Evolutionary conservation across 2,888 invertebrate genomes (phyloP), one percentile per base, ranked within the genome.

Genomic region (Hetaerina titia): DNA sequence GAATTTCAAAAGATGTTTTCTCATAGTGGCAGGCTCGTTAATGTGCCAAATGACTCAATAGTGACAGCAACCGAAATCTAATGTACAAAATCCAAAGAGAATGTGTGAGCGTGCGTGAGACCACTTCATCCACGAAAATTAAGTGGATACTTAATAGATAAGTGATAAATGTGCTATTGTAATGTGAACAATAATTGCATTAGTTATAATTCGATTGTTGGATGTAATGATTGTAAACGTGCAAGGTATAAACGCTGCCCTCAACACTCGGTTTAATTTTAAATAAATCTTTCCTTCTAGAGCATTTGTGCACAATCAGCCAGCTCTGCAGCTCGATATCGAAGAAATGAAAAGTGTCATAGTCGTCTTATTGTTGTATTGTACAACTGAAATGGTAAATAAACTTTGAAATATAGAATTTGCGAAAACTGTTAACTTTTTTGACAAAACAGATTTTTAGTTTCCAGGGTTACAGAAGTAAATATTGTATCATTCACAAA

Each of bases 71-170:
- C 92, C 92, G 92, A 92, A 69, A 81, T 56, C 45, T 69, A 92
- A 92, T 92, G 92, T 92, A 92, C 92, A 92, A 92, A 92, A 92
- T 56, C 69, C 69, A 92, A 92, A 92, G 92, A 92, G 69, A 92
- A 92, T 92, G 92, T 58, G 64, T 92, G 92, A 92, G 92, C 25
- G 92, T 92, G 92, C 74, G 57, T 92, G 92, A 92, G 56, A 92
- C 58, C 57, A 89, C n/a, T 81, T 81, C 56, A 69, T 74, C 56
- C 56, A 89, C n/a, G 92, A 92, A 31, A 92, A 11, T 92, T 19
- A 22, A 89, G 56, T 92, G 64, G 74, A 92, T 74, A 92, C 22
- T 69, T 45, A 56, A 92, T 69, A 56, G 92, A 92, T 69, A 74
- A 56, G 56, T 69, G 69, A 89, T 89, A 89, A 57, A 89, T 89